phyloP scores from a whole-genome alignment of 2,888 invertebrate species.

The Netelia virgata region DNA sequence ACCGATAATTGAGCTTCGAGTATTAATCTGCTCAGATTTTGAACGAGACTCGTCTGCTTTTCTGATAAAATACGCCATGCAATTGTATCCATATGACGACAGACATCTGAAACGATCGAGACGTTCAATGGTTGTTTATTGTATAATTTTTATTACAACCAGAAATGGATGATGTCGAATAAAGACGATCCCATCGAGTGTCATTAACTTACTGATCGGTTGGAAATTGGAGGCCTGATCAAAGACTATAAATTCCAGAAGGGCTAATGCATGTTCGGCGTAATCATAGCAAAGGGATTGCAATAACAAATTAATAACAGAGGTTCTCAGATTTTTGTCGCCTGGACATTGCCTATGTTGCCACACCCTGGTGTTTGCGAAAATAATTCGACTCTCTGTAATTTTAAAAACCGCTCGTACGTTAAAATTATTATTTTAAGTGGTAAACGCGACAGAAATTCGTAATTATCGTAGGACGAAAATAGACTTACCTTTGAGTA shows the following conservation, averaged over 20 bases:
- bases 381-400: constrained; percentile 76
- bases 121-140: background rate
- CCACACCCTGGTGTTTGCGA: constrained; percentile 73
- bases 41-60: constrained; percentile 63
- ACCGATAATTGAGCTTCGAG: constrained; percentile 72
- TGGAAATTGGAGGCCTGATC: constrained; percentile 74
- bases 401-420: constrained; percentile 57
- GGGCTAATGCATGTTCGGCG: constrained; percentile 72
- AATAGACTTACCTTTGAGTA: constrained; percentile 78
- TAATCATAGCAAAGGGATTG: constrained; percentile 71
- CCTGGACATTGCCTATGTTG: constrained; percentile 64
- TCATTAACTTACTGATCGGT: constrained; percentile 77
- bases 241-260: constrained; percentile 74
- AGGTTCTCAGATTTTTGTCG: constrained; percentile 72
- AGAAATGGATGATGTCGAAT: background rate
- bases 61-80: constrained; percentile 64
- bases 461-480: background rate
- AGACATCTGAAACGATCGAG: constrained; percentile 73
- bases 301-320: constrained; percentile 74
- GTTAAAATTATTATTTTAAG: constrained; percentile 1
- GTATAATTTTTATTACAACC: background rate
- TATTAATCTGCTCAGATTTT: constrained; percentile 68
- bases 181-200: background rate
- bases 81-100: constrained; percentile 71
- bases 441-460: background rate